These are phyloP conservation scores for Oxystoma pomonae DNA, from an alignment of 2,888 invertebrate species.

Conservation along the genomic window DNA sequence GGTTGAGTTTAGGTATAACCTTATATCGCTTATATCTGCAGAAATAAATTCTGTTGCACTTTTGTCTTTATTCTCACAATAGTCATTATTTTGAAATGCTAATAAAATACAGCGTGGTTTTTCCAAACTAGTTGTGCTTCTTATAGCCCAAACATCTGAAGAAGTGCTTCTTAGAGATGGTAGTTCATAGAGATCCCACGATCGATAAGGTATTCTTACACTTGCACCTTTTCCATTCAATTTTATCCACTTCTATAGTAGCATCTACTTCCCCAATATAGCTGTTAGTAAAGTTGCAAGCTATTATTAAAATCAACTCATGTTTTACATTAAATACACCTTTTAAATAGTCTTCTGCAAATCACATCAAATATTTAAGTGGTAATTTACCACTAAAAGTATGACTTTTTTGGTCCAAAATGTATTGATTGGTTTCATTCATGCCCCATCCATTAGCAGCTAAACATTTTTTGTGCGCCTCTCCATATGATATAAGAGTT, in stretches of 20 bases:
- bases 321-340: conserved; percentile 9
- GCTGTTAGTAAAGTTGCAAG: conserved; percentile 3
- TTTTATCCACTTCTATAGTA: background rate
- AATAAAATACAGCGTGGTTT: background rate
- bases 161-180: background rate
- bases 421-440: conserved; percentile 1
- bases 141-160: background rate
- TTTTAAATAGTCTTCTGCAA: conserved; percentile 12
- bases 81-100: background rate
- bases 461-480: background rate
- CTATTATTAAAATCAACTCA: conserved; percentile 9
- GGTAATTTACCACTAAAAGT: conserved; percentile 9
- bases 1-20: background rate
- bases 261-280: conserved; percentile 1
- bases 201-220: conserved; percentile 5
- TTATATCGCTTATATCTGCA: background rate
- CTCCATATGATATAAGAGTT: conserved; percentile 1
- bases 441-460: conserved; percentile 4
- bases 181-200: conserved; percentile 7
- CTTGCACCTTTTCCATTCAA: background rate
- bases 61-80: background rate
- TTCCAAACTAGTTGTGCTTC: background rate
- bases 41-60: background rate
- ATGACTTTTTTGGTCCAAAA: background rate
- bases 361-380: conserved; percentile 15